Evolutionary conservation across 2,113 vertebrate species (phyloP), one percentile per base, ranked within the genome.

Genomic region (Cricetomys ansorgei): DNA sequence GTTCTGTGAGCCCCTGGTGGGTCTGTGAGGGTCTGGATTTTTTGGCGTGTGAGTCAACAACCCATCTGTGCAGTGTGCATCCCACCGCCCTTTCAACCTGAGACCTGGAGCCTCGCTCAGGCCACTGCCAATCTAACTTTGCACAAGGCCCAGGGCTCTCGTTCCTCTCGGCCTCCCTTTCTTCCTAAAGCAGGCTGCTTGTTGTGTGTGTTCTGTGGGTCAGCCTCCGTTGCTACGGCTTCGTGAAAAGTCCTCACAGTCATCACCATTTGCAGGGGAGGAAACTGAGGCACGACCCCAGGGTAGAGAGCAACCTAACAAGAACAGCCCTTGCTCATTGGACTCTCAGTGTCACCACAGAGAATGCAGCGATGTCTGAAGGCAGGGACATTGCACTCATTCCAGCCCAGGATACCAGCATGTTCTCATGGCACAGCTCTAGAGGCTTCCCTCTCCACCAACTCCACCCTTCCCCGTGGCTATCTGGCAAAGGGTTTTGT

Each of bases 11-110:
- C 19, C 65, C 31, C 16, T 11, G 15, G 19, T 50, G 27, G 1
- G 2, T 43, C 70, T 8, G 2, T 25, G 16, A 57, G 77, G 65
- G 15, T 31, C 72, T 69, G 43, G 2, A 13, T 0, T 0, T 48
- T 7, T n/a, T 0, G 9, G 16, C 3, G 2, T 2, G 1, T 1
- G 11, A 76, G 15, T 7, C 37, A 10, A n/a, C 0, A 4, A 11
- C 72, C 15, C 65, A 4, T 3, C 31, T 2, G 37, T 0, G 1
- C 3, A 29, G 27, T 10, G 3, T 31, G 50, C 1, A 3, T 48
- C 25, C 5, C 7, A 2, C 12, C 45, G n/a, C n/a, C n/a, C n/a
- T n/a, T n/a, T n/a, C 23, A 3, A 45, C 13, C 34, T 4, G 37
- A 50, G 3, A 2, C 50, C 16, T 5, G 11, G 59, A 40, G 15